These are phyloP conservation scores for Creontiades dilutus DNA, from an alignment of 2,888 invertebrate species.

Conservation along the genomic window DNA sequence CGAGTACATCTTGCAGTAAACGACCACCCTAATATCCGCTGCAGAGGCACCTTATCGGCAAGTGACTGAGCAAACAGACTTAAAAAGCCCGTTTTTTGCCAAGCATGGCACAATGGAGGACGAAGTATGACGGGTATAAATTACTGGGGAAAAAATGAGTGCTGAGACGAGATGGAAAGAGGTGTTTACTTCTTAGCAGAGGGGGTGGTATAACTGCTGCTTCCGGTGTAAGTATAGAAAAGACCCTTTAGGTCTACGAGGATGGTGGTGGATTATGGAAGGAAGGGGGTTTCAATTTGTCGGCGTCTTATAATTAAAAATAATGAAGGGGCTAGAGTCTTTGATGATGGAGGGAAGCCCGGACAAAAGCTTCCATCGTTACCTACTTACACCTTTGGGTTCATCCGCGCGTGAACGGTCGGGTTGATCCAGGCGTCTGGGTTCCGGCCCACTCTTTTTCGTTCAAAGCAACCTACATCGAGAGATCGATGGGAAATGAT, in stretches of 20 bases:
- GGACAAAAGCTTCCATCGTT: slow-evolving; percentile 25
- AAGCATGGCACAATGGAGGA: not conserved
- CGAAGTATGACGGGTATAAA: not conserved
- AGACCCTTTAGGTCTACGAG: not conserved
- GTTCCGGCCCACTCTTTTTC: not conserved
- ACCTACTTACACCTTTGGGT: slow-evolving; percentile 37
- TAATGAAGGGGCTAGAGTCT: slow-evolving; percentile 45
- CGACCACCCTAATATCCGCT: not conserved
- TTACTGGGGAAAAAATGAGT: slow-evolving; percentile 7
- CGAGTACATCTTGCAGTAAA: too few species aligned
- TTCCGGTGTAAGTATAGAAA: not conserved
- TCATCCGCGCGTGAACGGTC: not conserved
- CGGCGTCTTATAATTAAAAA: slow-evolving; percentile 56
- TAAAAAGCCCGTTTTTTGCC: not conserved
- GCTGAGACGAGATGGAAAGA: slow-evolving; percentile 17
- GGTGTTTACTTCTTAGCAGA: slow-evolving; percentile 30
- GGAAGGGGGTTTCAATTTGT: slow-evolving; percentile 31
- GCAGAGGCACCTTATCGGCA: not conserved
- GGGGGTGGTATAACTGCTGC: not conserved
- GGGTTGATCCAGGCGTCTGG: not conserved
- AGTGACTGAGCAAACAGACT: slow-evolving; percentile 4
- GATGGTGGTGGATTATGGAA: not conserved
- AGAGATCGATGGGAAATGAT: not conserved
- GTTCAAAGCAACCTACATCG: not conserved
- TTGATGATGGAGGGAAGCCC: slow-evolving; percentile 19